Evolutionary conservation across 2,797 vertebrate species (phyloP).

Genomic region (Perodicticus potto): DNA sequence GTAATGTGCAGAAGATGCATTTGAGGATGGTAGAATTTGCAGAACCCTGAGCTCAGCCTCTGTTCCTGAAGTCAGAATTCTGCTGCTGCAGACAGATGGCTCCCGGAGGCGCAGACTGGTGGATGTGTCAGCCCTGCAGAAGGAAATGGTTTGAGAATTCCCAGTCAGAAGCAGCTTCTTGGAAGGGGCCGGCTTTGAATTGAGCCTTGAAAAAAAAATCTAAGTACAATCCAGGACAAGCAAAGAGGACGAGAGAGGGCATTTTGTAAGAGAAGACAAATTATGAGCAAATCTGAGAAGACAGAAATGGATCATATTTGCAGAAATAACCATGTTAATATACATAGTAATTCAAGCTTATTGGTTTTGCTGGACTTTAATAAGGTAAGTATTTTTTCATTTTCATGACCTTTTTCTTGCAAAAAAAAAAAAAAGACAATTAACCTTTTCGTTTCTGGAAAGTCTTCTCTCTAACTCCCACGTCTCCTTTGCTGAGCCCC

Average conservation of each 20-base stretch:
- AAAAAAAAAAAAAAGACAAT: constrained; percentile 22
- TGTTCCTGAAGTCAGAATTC: not conserved
- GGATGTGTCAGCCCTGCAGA: not conserved
- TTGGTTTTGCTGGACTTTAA: constrained; percentile 73
- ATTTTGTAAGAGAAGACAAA: not conserved
- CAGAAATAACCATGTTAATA: constrained; percentile 58
- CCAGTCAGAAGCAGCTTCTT: not conserved
- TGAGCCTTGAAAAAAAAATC: constrained; percentile 13
- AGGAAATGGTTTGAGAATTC: not conserved
- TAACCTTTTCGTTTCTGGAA: constrained; percentile 64
- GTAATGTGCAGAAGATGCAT: not conserved
- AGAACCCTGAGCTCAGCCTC: not conserved
- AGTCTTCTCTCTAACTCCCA: not conserved
- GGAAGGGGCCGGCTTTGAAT: not conserved
- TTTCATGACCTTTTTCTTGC: constrained; percentile 76
- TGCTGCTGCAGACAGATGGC: not conserved
- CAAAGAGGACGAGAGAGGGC: not conserved
- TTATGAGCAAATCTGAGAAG: not conserved
- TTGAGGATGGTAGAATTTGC: not conserved
- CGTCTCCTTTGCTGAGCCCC: not conserved
- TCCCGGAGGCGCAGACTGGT: not conserved
- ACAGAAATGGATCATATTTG: constrained; percentile 47
- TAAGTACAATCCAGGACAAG: not conserved
- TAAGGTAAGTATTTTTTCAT: constrained; percentile 71
- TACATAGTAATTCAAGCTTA: constrained; percentile 61